phyloP scores from a whole-genome alignment of 2,113 vertebrate genomes.

The Dasyprocta punctata region DNA sequence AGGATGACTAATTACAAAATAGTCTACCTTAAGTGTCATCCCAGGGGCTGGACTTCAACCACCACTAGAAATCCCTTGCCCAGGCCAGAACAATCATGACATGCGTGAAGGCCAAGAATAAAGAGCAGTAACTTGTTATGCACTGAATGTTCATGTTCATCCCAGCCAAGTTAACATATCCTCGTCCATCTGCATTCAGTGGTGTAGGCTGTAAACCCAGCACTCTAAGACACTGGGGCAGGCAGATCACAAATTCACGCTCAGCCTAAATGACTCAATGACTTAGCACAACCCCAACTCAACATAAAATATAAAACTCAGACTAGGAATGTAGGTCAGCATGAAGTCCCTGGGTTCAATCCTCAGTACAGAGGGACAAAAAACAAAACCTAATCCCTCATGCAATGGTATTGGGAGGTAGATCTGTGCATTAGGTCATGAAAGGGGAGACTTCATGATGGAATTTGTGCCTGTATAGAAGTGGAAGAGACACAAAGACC shows the following conservation, averaged over 20 bases:
- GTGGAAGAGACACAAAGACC: neutral
- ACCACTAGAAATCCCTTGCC: neutral
- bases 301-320: neutral
- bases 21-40: neutral
- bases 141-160: neutral
- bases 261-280: neutral
- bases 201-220: neutral
- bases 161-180: too few species aligned
- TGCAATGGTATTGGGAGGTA: neutral
- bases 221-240: neutral
- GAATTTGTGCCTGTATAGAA: neutral
- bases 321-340: neutral
- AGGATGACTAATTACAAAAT: neutral
- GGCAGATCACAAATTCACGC: neutral
- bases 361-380: neutral
- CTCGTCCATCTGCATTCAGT: neutral
- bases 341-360: neutral
- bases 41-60: neutral
- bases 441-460: neutral
- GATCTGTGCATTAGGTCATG: neutral
- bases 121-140: neutral
- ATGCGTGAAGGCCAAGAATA: neutral
- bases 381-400: neutral
- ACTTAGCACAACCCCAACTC: neutral
- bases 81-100: neutral